Evolutionary conservation across 2,797 vertebrate genomes (phyloP).

Genomic region (Sebastolobus alascanus): DNA sequence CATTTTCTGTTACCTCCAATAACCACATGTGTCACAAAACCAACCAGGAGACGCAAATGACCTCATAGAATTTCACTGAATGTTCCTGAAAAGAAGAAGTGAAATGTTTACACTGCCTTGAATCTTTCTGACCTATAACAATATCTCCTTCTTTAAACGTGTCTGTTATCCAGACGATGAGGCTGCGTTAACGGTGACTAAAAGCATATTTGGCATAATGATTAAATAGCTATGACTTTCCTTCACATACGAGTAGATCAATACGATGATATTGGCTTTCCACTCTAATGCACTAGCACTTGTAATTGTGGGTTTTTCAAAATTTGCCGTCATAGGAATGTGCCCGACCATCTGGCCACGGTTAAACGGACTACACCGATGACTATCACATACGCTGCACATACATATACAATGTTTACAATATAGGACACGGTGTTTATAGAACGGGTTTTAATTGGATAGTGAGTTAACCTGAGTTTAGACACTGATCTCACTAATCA

Average conservation of each 20-base stretch:
- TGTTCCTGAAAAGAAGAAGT: slow-evolving; percentile 14
- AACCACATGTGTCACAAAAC: background rate
- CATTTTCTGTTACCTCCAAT: background rate
- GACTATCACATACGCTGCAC: slow-evolving; percentile 81
- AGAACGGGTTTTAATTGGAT: slow-evolving; percentile 82
- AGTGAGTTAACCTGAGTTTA: slow-evolving; percentile 76
- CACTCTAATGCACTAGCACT: slow-evolving; percentile 55
- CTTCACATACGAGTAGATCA: slow-evolving; percentile 39
- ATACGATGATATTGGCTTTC: slow-evolving; percentile 37
- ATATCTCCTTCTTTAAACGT: slow-evolving; percentile 34
- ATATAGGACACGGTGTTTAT: slow-evolving; percentile 78
- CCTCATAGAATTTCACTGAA: background rate
- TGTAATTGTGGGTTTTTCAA: slow-evolving; percentile 60
- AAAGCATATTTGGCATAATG: slow-evolving; percentile 87
- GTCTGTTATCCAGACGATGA: slow-evolving; percentile 33
- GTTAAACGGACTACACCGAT: slow-evolving; percentile 81
- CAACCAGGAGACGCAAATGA: background rate
- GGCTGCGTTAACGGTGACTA: slow-evolving; percentile 70
- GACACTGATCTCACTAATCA: slow-evolving; percentile 47
- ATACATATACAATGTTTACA: slow-evolving; percentile 79
- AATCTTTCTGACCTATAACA: slow-evolving; percentile 12
- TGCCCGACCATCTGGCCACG: slow-evolving; percentile 81
- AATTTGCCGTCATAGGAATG: slow-evolving; percentile 63
- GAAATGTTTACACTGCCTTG: slow-evolving; percentile 31
- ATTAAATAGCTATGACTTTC: slow-evolving; percentile 69